These are phyloP conservation scores for Anneissia japonica DNA, from an alignment of 35 echinoderm and acorn worm species.

Conservation along the genomic window DNA sequence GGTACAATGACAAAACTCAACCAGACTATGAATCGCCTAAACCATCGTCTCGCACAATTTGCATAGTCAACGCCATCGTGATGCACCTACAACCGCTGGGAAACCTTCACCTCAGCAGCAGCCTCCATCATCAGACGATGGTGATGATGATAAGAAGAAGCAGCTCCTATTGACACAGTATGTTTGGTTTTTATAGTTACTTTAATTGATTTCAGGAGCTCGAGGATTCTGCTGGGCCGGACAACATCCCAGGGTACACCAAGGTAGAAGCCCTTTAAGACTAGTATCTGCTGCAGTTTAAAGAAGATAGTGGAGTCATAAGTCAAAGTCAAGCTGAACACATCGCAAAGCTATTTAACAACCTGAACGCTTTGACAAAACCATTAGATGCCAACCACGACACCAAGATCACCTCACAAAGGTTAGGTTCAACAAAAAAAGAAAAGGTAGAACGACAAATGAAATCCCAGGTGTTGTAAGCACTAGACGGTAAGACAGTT, in stretches of 20 bases:
- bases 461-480: constrained; percentile 17
- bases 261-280: background rate
- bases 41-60: too few species aligned
- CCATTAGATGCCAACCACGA: background rate
- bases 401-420: constrained; percentile 14
- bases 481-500: constrained; percentile 29
- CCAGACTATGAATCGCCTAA: background rate
- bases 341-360: constrained; percentile 13
- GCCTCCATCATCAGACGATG: background rate
- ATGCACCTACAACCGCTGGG: background rate
- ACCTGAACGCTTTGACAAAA: constrained; percentile 15
- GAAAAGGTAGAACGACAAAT: background rate
- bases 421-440: constrained; percentile 23
- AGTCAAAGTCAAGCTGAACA: constrained; percentile 13
- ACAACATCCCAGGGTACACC: constrained; percentile 27
- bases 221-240: constrained; percentile 15
- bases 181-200: background rate
- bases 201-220: background rate
- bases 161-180: background rate
- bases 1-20: background rate
- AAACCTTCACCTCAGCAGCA: background rate
- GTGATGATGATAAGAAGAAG: background rate
- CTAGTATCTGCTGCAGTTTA: constrained; percentile 25
- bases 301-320: background rate
- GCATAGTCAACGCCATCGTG: background rate